Evolutionary conservation across 2,888 invertebrate species (phyloP), one percentile per base, ranked within the genome.

Genomic region (Eurytoma adleriae): DNA sequence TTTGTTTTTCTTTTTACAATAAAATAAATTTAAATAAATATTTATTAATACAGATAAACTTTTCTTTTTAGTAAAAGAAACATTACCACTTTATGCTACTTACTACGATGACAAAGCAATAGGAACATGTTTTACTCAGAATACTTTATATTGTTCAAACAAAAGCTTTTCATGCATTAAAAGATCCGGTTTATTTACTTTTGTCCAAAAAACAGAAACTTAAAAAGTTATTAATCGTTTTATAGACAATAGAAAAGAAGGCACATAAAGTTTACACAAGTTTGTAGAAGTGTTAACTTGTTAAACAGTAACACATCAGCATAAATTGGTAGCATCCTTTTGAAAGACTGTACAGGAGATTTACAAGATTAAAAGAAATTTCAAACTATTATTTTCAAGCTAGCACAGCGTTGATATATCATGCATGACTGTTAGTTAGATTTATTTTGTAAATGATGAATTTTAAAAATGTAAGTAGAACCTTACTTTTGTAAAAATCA

Each of bases 81-180:
- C 70, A 81, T 71, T 81, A 81, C 72, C 75, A 78, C 18, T 78
- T 81, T 78, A 68, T 78, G 56, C 75, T 81, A 81, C 48, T 64
- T 71, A 79, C 78, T 81, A 79, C 75, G 18, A 40, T 40, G 40
- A 79, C 20, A 72, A 81, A 81, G 81, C 78, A 59, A 72, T 62
- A 78, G 68, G 73, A 68, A 81, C 69, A 76, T 20, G 20, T 61
- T 73, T 76, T 68, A 79, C 62, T 69, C 61, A 73, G 66, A 72
- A 69, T 75, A 78, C 78, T 78, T 40, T 64, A 50, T 64, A 50
- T 10, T 40, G 18, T 68, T 73, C 64, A 79, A 81, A 75, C 72
- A 79, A 69, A 79, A 81, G 74, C 62, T 64, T 66, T 18, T 48
- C 81, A 81, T 81, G 81, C 81, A 81, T 70, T 74, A 16, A 70